These are phyloP conservation scores for Pao palembangensis DNA, from an alignment of 2,113 vertebrate species.

Conservation along the genomic window DNA sequence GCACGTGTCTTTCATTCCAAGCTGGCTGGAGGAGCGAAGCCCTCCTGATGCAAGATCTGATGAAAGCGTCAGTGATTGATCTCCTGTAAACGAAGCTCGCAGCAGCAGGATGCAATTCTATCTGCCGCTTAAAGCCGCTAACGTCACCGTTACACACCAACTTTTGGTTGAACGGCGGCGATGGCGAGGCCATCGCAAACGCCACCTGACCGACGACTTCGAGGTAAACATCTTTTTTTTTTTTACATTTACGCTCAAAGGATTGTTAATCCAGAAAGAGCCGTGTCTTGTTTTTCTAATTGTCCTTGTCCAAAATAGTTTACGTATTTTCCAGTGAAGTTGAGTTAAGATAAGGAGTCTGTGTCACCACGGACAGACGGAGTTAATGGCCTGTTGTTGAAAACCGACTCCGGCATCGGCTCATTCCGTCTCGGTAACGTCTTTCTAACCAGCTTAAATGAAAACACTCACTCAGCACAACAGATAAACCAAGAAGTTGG, in stretches of 20 bases:
- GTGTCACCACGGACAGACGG: too few relatives aligned
- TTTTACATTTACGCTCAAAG: conserved; percentile 19
- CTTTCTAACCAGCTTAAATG: too few relatives aligned
- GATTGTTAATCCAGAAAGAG: conserved; percentile 35
- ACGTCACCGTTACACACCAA: conserved; percentile 22
- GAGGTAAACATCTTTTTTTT: conserved; percentile 17
- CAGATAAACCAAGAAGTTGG: too few relatives aligned
- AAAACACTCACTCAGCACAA: too few relatives aligned
- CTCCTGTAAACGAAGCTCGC: conserved; percentile 57
- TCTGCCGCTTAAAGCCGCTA: conserved; percentile 34
- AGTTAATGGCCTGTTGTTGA: too few relatives aligned
- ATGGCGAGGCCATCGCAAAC: not conserved
- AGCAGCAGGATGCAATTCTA: conserved; percentile 56
- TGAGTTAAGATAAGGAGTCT: too few relatives aligned
- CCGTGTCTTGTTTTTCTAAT: conserved; percentile 46
- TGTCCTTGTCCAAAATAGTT: conserved; percentile 50
- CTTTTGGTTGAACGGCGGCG: not conserved
- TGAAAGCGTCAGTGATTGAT: conserved; percentile 56
- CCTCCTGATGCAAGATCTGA: conserved; percentile 56
- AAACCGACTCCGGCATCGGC: too few relatives aligned
- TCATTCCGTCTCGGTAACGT: too few relatives aligned
- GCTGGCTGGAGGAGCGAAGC: conserved; percentile 51
- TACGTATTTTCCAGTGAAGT: conserved; percentile 41
- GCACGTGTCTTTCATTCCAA: conserved; percentile 60
- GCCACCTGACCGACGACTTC: conserved; percentile 12